Conservation (phyloP, 2,797 vertebrate species). For the Notolabrus celidotus region DNA sequence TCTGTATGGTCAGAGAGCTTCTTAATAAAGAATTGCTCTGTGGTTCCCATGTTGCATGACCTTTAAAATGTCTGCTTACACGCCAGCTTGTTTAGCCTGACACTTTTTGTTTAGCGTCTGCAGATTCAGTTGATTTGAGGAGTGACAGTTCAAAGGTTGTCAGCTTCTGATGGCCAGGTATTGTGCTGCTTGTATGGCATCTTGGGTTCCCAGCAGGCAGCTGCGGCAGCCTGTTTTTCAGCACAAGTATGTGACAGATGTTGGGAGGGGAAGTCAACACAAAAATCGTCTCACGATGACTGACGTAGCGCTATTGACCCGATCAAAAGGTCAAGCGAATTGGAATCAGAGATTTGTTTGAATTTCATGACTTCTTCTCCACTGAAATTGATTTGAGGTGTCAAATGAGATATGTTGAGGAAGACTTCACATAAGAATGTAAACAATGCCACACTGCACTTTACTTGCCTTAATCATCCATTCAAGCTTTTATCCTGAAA, state of each 20-base stretch:
- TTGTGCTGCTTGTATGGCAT: slow-evolving; percentile 68
- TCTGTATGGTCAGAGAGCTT: slow-evolving; percentile 66
- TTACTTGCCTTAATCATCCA: slow-evolving; percentile 75
- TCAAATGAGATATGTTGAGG: slow-evolving; percentile 78
- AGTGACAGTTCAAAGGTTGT: slow-evolving; percentile 83
- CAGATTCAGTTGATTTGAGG: slow-evolving; percentile 49
- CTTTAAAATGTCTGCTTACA: slow-evolving; percentile 73
- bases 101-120: slow-evolving; percentile 65
- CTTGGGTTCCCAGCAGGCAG: slow-evolving; percentile 75
- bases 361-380: slow-evolving; percentile 73
- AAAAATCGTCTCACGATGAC: slow-evolving; percentile 47
- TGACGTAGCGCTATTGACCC: slow-evolving; percentile 65
- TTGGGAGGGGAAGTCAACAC: slow-evolving; percentile 46
- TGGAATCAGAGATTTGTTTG: slow-evolving; percentile 74
- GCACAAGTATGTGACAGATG: slow-evolving; percentile 62
- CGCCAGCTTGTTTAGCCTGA: slow-evolving; percentile 72
- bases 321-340: slow-evolving; percentile 72
- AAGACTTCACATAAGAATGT: slow-evolving; percentile 83
- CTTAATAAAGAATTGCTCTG: slow-evolving; percentile 60
- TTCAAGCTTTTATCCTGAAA: slow-evolving; percentile 58
- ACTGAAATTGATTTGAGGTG: slow-evolving; percentile 74
- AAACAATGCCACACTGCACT: slow-evolving; percentile 72
- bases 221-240: slow-evolving; percentile 66
- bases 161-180: slow-evolving; percentile 70
- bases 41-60: slow-evolving; percentile 72